A percentile compares a stretch with the other conserved stretches of the same genome.
These are phyloP conservation scores for Rhagoletis zephyria DNA, from an alignment of 1,140 invertebrate genomes.

Conservation along the genomic window DNA sequence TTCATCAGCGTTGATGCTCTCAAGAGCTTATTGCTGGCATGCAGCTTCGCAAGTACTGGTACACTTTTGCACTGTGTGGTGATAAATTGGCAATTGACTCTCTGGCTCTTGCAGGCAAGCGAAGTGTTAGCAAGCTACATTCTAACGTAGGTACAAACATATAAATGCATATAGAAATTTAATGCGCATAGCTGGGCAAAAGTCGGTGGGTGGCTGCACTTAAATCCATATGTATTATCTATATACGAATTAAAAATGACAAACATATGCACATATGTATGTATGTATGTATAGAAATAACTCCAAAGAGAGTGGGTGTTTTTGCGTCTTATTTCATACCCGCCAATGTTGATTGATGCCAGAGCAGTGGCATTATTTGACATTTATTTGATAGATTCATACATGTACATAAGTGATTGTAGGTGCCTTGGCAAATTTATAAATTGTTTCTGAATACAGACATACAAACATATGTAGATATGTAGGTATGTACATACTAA, in stretches of 20 bases:
- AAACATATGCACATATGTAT: no score
- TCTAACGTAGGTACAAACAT: not conserved
- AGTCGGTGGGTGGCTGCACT: no score
- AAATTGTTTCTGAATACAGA: no score
- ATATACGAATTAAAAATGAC: no score
- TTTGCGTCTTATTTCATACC: not conserved
- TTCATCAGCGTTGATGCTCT: not conserved
- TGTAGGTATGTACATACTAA: no score
- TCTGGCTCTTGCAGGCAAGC: slow-evolving; percentile 1
- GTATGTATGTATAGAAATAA: not conserved
- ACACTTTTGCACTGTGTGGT: not conserved
- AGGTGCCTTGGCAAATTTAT: no score
- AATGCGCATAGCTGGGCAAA: no score
- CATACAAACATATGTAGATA: no score
- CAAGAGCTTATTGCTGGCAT: not conserved
- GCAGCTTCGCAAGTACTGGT: not conserved
- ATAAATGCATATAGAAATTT: not conserved
- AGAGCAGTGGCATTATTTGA: not conserved
- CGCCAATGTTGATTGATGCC: not conserved
- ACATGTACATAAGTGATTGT: not conserved
- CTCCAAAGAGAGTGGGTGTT: not conserved
- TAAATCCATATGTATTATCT: no score
- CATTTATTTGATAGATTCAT: not conserved
- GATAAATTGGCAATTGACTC: slow-evolving; percentile 46
- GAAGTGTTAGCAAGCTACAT: not conserved